phyloP scores from a whole-genome alignment of 2,888 invertebrate genomes.

The Therioaphis trifolii region DNA sequence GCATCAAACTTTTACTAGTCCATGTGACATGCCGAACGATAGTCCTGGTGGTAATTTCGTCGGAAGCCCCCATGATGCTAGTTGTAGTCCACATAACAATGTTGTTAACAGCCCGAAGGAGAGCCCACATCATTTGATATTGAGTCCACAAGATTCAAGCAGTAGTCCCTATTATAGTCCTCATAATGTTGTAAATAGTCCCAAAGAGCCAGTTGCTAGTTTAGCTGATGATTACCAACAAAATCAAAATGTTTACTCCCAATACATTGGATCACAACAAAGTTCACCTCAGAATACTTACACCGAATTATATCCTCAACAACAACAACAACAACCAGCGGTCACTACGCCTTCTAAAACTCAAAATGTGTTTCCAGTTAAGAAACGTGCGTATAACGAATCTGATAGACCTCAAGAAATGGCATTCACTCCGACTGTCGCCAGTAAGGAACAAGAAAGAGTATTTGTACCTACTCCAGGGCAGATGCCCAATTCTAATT shows the following conservation, averaged over 20 bases:
- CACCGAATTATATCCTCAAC: conserved; percentile 48
- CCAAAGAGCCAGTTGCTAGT: conserved; percentile 60
- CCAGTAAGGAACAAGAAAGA: conserved; percentile 66
- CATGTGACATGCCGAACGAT: conserved; percentile 60
- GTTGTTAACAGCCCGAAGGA: conserved; percentile 62
- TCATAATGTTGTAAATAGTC: conserved; percentile 61
- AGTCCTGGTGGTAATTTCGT: conserved; percentile 56
- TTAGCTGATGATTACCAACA: conserved; percentile 56
- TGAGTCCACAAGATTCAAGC: conserved; percentile 62
- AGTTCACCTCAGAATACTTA: conserved; percentile 48
- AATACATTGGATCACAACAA: conserved; percentile 49
- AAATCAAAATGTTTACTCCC: conserved; percentile 54
- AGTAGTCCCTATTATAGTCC: conserved; percentile 70
- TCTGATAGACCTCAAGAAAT: conserved; percentile 66
- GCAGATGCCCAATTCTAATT: conserved; percentile 64
- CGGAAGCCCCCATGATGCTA: conserved; percentile 47
- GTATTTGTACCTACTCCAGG: conserved; percentile 66
- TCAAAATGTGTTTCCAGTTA: conserved; percentile 70
- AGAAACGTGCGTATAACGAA: conserved; percentile 75
- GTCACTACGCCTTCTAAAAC: background rate
- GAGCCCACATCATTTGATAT: conserved; percentile 59
- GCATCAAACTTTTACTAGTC: conserved; percentile 60
- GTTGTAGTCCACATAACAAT: conserved; percentile 63
- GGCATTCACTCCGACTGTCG: conserved; percentile 66
- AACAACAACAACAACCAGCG: conserved; percentile 43